Conservation (phyloP, 2,113 vertebrate genomes). For the Serinus canaria region DNA sequence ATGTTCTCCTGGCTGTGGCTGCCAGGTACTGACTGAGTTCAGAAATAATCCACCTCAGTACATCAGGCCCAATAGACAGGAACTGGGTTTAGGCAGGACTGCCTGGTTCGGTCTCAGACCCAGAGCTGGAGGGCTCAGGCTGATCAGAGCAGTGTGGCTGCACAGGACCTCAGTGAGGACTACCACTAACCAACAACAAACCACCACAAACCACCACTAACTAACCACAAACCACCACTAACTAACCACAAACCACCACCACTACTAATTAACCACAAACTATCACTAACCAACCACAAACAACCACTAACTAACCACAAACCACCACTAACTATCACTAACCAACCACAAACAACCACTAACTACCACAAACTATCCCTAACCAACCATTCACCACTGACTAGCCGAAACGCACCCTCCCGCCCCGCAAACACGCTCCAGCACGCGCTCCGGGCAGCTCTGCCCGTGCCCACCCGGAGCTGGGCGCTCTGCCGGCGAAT, state of each 20-base stretch:
- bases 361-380: neutral
- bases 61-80: neutral
- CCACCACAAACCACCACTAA: neutral
- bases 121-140: too few species aligned
- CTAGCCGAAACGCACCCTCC: neutral
- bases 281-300: neutral
- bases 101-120: neutral
- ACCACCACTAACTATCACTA: too few species aligned
- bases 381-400: neutral
- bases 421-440: neutral
- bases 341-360: neutral
- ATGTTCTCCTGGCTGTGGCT: neutral
- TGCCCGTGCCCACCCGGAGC: neutral
- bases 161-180: neutral
- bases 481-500: neutral
- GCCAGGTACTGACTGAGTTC: neutral
- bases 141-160: rapidly evolving
- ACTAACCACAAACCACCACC: neutral
- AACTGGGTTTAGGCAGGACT: neutral
- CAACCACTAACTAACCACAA: neutral
- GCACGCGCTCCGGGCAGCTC: neutral
- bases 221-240: neutral
- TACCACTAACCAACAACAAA: neutral
- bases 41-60: neutral
- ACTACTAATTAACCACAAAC: neutral